These are phyloP conservation scores for Parascotia fuliginaria DNA, from an alignment of 2,888 invertebrate species.

Conservation along the genomic window DNA sequence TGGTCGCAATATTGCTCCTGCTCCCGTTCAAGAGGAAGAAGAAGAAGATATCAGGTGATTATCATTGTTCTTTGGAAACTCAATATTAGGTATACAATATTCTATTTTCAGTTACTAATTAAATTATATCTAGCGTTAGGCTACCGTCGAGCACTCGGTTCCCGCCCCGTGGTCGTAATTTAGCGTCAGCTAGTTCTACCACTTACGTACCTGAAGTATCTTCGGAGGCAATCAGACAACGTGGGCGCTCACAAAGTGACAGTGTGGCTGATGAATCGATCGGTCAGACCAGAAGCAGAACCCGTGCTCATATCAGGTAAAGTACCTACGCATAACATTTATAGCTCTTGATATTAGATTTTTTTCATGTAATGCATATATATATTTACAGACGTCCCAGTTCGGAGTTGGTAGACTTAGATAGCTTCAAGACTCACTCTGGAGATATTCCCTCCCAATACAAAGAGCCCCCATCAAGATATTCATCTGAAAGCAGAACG, in stretches of 20 bases:
- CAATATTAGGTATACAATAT: no score
- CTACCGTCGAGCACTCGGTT: conserved; percentile 94
- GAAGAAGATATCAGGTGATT: conserved; percentile 79
- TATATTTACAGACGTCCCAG: conserved; percentile 88
- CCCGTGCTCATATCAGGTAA: conserved; percentile 87
- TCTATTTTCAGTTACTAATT: conserved; percentile 14
- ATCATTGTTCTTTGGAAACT: no score
- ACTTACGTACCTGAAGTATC: conserved; percentile 77
- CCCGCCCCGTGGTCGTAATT: conserved; percentile 89
- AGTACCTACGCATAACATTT: conserved; percentile 1
- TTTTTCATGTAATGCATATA: conserved; percentile 9
- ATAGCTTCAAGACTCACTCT: conserved; percentile 91
- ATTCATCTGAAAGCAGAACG: conserved; percentile 78
- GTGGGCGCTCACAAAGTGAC: conserved; percentile 73
- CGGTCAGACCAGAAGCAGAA: conserved; percentile 81
- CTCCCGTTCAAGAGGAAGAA: conserved; percentile 77
- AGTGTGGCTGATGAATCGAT: conserved; percentile 79
- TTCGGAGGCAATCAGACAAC: conserved; percentile 74
- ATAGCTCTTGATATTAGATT: conserved; percentile 2
- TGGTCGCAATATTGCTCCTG: conserved; percentile 76
- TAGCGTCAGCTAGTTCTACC: conserved; percentile 76
- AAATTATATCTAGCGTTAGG: conserved; percentile 66
- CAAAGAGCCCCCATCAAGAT: conserved; percentile 76
- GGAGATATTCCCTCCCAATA: conserved; percentile 85
- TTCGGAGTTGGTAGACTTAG: conserved; percentile 92